Evolutionary conservation across 2,113 vertebrate species (phyloP).

Genomic region (Tragelaphus imberbis): DNA sequence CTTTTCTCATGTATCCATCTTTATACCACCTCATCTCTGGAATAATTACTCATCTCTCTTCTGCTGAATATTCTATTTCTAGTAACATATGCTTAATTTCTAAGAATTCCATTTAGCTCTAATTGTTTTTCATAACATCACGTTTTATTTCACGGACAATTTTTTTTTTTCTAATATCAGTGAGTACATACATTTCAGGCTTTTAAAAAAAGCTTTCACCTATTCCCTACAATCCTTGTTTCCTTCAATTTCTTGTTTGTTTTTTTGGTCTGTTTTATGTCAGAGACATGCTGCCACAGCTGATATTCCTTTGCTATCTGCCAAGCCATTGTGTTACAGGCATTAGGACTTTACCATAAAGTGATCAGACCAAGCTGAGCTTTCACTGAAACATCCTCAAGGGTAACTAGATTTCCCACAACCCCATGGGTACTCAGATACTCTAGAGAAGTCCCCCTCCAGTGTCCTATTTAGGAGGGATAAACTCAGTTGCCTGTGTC

Average conservation of each 20-base stretch:
- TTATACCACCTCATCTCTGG: neutral
- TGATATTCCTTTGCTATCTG: neutral
- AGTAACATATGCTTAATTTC: neutral
- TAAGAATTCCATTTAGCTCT: neutral
- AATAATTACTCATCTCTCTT: neutral
- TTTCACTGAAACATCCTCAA: neutral
- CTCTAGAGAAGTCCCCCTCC: neutral
- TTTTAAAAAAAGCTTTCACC: neutral
- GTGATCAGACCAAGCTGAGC: neutral
- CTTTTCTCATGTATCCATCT: neutral
- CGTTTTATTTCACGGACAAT: neutral
- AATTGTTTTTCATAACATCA: neutral
- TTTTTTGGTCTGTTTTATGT: neutral
- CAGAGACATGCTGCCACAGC: neutral
- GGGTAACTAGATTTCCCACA: neutral
- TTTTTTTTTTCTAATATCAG: neutral
- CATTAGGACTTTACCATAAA: neutral
- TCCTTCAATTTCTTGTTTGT: neutral
- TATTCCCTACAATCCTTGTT: neutral
- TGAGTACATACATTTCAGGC: neutral
- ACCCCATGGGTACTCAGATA: neutral
- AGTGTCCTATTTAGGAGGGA: neutral
- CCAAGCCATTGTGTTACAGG: neutral
- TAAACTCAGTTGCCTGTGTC: neutral
- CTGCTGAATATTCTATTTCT: slow-evolving; percentile 2